A percentile compares a stretch with the other conserved stretches of the same genome.
Conservation (phyloP, 2,113 vertebrate genomes). For the zebrafish (Danio rerio) region DNA sequence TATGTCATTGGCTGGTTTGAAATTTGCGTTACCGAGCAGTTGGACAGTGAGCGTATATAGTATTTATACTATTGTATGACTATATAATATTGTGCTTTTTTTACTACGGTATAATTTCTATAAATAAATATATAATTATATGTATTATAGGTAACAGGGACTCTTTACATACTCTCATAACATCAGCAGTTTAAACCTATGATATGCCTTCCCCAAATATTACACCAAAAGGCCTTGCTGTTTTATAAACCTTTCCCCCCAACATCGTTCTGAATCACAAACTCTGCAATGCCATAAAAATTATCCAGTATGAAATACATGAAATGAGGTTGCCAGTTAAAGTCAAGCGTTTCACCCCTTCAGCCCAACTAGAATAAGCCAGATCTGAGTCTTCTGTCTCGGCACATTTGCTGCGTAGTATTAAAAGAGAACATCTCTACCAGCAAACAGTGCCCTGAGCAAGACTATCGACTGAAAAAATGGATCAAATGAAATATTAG, state of each 20-base stretch:
- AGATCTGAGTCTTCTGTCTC: constrained; percentile 24
- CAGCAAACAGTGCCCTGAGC: constrained; percentile 51
- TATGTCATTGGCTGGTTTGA: too few relatives aligned
- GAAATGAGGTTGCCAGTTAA: constrained; percentile 32
- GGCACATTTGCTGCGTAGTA: constrained; percentile 42
- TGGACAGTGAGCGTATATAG: too few relatives aligned
- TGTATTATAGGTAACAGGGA: too few relatives aligned
- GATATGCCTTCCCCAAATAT: neutral
- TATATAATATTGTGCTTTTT: too few relatives aligned
- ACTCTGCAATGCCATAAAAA: constrained; percentile 34
- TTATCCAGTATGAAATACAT: constrained; percentile 25
- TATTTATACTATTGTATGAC: too few relatives aligned
- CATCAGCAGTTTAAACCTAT: neutral
- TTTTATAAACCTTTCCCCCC: constrained; percentile 6
- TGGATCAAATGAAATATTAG: constrained; percentile 57
- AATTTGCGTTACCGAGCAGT: too few relatives aligned
- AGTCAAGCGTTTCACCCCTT: constrained; percentile 7
- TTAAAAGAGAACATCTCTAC: constrained; percentile 57
- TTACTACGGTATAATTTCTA: too few relatives aligned
- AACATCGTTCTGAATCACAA: constrained; percentile 33
- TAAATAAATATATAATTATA: too few relatives aligned
- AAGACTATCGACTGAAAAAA: constrained; percentile 57
- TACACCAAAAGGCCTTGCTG: neutral
- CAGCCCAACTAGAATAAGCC: constrained; percentile 7
- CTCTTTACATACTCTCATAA: neutral